phyloP scores from a whole-genome alignment of 2,888 invertebrate species.

The Vanessa cardui region DNA sequence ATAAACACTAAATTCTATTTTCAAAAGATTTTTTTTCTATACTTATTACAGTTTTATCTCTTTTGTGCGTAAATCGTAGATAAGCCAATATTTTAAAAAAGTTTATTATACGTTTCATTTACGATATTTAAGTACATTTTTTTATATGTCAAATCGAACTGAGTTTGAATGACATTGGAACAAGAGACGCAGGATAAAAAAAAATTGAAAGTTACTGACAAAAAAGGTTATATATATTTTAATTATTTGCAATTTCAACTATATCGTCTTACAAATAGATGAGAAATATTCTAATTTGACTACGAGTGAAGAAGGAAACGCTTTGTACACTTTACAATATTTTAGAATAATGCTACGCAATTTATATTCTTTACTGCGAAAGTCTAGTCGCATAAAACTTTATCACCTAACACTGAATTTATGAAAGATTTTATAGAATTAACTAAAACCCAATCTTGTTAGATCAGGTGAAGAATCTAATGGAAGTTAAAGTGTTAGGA shows the following conservation, averaged over 20 bases:
- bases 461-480: not conserved
- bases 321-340: conserved; percentile 75
- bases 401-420: conserved; percentile 1
- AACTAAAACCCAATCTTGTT: conserved; percentile 1
- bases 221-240: no score
- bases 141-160: not conserved
- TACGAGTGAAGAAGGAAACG: conserved; percentile 21
- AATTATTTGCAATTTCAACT: not conserved
- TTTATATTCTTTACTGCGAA: conserved; percentile 45
- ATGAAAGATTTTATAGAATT: not conserved
- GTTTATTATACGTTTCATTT: conserved; percentile 26
- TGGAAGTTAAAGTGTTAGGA: not conserved
- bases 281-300: not conserved
- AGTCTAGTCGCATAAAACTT: conserved; percentile 30
- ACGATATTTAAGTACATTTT: conserved; percentile 14
- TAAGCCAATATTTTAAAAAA: conserved; percentile 23
- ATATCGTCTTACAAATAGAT: conserved; percentile 10
- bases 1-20: conserved; percentile 21
- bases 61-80: conserved; percentile 30
- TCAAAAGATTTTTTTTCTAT: conserved; percentile 5
- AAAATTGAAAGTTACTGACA: no score
- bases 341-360: conserved; percentile 81
- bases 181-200: no score
- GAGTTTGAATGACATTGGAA: no score
- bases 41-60: conserved; percentile 6